Conservation (phyloP, 1,140 invertebrate species). For the Euschistus heros region DNA sequence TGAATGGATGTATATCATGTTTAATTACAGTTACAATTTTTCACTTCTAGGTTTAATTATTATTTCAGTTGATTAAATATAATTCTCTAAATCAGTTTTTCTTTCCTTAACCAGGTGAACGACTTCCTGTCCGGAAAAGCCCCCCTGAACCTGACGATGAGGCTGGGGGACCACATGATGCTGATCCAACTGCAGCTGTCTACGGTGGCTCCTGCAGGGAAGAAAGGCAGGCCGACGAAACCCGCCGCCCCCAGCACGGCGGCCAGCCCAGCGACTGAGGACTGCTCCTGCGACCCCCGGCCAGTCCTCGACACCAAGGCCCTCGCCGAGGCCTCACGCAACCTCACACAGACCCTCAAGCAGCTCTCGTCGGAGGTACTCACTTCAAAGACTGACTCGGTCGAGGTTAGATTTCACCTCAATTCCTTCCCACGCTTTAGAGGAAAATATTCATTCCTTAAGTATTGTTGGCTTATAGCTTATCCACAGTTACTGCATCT, state of each 20-base stretch:
- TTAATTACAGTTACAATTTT: too few relatives aligned
- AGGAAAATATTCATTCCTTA: neutral
- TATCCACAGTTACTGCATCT: too few relatives aligned
- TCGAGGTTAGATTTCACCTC: conserved; percentile 17
- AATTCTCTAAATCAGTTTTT: too few relatives aligned
- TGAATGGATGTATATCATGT: too few relatives aligned
- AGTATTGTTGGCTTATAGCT: too few relatives aligned
- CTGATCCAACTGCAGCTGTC: conserved; percentile 87
- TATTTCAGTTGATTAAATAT: too few relatives aligned
- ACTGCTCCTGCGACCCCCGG: conserved; percentile 27
- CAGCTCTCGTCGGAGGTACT: conserved; percentile 82
- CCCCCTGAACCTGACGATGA: conserved; percentile 86
- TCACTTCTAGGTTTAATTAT: too few relatives aligned
- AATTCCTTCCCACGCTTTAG: neutral
- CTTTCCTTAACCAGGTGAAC: conserved; percentile 52
- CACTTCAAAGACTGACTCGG: conserved; percentile 39
- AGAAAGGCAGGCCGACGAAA: conserved; percentile 33
- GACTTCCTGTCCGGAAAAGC: conserved; percentile 89
- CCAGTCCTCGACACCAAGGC: conserved; percentile 56
- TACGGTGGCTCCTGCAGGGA: conserved; percentile 49
- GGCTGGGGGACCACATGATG: conserved; percentile 93
- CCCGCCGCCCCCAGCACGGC: neutral
- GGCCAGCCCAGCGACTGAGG: conserved; percentile 27
- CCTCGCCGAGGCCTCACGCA: conserved; percentile 77
- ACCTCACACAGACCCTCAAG: conserved; percentile 80